Evolutionary conservation across 2,113 vertebrate genomes (phyloP), one percentile per base, ranked within the genome.

Genomic region (Coregonus clupeaformis): DNA sequence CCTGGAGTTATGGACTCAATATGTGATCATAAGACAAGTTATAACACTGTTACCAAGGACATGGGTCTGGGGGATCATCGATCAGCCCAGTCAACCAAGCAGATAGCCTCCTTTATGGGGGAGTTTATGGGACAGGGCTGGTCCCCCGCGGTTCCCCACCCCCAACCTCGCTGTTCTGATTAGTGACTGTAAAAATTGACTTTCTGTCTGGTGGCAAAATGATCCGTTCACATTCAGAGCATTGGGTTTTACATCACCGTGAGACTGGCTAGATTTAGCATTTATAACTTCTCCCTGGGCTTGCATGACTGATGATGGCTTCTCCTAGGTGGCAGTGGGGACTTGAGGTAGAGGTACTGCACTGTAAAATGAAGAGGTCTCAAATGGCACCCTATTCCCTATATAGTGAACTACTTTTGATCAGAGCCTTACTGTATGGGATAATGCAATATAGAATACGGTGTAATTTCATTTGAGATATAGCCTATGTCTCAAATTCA

Each of bases 141-240:
- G 32, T 62, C 62, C 74, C 47, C 68, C 27, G 49, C 12, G 24
- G 7, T 42, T 42, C 36, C 36, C 47, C 1, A 9, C 66, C 55
- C 72, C 16, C 4, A 25, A 32, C 9, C 22, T 27, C 63, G 20
- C 69, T 77, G 78, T 78, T 83, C 78, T 89, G 83, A 88, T 90
- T 85, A 87, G 74, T 74, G 81, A 82, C 2, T 47, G 85, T 88
- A 85, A 91, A 88, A 87, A 89, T 83, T 68, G 83, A 86, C 82
- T 87, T 87, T 79, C 86, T 84, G 87, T 82, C 84, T 60, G 70
- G 71, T 87, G 79, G 75, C 74, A 80, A 75, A 87, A 84, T 85
- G 81, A 85, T 89, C 75, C 25, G 64, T 77, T 81, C 75, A 75
- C 78, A 75, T 80, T 78, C 60, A 47, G 13, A 63, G 78, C 71